Percentiles rank a stretch among this genome's conserved stretches.
phyloP scores from a whole-genome alignment of 2,888 invertebrate species.

The Hydroisotoma schaefferi region DNA sequence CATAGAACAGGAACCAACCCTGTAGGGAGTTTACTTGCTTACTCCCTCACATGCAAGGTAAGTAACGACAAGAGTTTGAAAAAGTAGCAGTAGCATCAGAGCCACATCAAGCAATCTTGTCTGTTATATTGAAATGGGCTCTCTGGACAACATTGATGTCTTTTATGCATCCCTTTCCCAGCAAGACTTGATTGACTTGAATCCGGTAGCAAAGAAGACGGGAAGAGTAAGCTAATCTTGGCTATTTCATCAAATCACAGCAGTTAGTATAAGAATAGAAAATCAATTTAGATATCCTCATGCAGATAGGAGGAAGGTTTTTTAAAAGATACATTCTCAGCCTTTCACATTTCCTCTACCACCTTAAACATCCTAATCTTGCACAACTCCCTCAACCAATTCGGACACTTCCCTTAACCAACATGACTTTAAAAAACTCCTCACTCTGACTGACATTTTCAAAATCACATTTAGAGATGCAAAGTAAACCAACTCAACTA shows the following conservation, averaged over 20 bases:
- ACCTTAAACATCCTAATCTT: not conserved
- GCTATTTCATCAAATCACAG: conserved; percentile 12
- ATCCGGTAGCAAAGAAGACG: conserved; percentile 19
- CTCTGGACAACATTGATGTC: conserved; percentile 11
- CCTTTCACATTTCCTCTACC: not conserved
- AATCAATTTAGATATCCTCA: conserved; percentile 15
- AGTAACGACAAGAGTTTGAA: too few species aligned
- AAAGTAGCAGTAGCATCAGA: too few species aligned
- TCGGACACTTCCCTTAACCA: too few species aligned
- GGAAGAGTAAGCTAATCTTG: conserved; percentile 17
- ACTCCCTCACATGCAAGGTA: too few species aligned
- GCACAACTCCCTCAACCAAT: too few species aligned
- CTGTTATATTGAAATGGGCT: conserved; percentile 13
- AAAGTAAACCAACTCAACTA: not conserved
- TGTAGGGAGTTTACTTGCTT: too few species aligned
- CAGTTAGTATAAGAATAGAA: conserved; percentile 12
- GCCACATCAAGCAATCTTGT: too few species aligned
- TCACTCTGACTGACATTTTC: too few species aligned
- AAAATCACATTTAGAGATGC: conserved; percentile 4
- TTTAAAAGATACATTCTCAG: not conserved
- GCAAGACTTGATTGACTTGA: conserved; percentile 15
- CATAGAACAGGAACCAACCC: too few species aligned
- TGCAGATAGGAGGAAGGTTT: not conserved
- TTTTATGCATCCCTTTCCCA: conserved; percentile 14
- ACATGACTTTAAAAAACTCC: too few species aligned